Base-by-base conservation (phyloP, 2,797 vertebrate species). In the Gobionotothen gibberifrons region DNA sequence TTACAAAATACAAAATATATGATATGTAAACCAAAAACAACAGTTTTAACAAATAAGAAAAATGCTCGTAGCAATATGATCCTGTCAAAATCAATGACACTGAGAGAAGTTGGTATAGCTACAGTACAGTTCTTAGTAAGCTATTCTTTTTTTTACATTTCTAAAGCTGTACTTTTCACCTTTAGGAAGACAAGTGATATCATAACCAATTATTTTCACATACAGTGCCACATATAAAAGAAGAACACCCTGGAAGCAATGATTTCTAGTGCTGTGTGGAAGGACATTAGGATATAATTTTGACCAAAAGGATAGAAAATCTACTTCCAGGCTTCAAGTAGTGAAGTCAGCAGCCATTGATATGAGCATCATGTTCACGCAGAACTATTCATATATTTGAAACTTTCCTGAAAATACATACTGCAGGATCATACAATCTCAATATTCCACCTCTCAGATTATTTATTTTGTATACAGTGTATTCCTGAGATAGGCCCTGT, bases 401-500 rank as follows among this genome's bases (percentile, higher is more conserved):
- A 62, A 58, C 29, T 29, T 69, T 74, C 46, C 32, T 75, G 40
- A 78, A 79, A 86, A 55, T 42, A 65, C 14, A 82, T 26, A 69
- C 69, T 77, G 67, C 70, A 83, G 70, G 64, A 72, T 78, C 48
- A 64, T 29, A 26, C 56, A 15, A 60, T 57, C 42, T 67, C 17
- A 55, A 74, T 26, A 58, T 64, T 69, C 29, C 12, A 68, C 53
- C 54, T 69, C 52, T 69, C 74, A 53, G 49, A 74, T 54, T 26
- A 26, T 26, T 26, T 26, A 26, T 26, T 64, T 72, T 65, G 56
- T 44, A 78, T 56, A 58, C 63, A 51, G 53, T 72, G 46, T 80
- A 68, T 87, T 83, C 89, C 90, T 93, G 88, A 92, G 87, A 83
- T 80, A 63, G 56, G 65, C 58, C 66, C 57, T 60, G 61, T 78